These are phyloP conservation scores for Numida meleagris DNA, from an alignment of 2,113 vertebrate genomes.

Conservation along the genomic window DNA sequence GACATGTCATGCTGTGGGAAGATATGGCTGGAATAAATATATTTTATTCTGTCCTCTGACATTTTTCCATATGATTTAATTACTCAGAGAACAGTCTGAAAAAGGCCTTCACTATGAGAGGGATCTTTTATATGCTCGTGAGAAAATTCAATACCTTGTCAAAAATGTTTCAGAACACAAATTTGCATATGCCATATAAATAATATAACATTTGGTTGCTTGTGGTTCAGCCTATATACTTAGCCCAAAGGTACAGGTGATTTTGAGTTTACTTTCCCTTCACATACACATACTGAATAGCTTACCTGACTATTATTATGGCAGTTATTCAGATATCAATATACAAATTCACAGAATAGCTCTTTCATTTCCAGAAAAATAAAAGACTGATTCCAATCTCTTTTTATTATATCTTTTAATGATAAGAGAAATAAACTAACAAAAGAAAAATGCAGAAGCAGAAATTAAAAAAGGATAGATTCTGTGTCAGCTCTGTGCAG, in stretches of 20 bases:
- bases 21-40: slow-evolving; percentile 77
- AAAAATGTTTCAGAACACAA: slow-evolving; percentile 64
- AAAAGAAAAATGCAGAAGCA: not conserved
- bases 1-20: slow-evolving; percentile 74
- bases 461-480: slow-evolving; percentile 10
- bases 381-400: slow-evolving; percentile 45
- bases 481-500: slow-evolving; percentile 55
- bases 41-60: slow-evolving; percentile 78
- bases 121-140: slow-evolving; percentile 44
- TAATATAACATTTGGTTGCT: slow-evolving; percentile 66
- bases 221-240: slow-evolving; percentile 66
- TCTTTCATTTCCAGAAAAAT: slow-evolving; percentile 45
- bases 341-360: slow-evolving; percentile 62
- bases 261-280: slow-evolving; percentile 68
- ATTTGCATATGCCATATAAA: slow-evolving; percentile 59
- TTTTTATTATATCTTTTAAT: not conserved
- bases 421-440: not conserved
- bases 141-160: slow-evolving; percentile 37
- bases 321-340: slow-evolving; percentile 48
- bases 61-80: slow-evolving; percentile 79
- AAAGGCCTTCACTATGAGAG: slow-evolving; percentile 38
- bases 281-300: slow-evolving; percentile 49
- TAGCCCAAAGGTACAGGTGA: slow-evolving; percentile 71
- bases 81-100: slow-evolving; percentile 52
- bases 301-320: slow-evolving; percentile 17